Percentiles rank a stretch among this genome's conserved stretches.
These are phyloP conservation scores for Cerastis rubricosa DNA, from an alignment of 2,888 invertebrate species.

Conservation along the genomic window DNA sequence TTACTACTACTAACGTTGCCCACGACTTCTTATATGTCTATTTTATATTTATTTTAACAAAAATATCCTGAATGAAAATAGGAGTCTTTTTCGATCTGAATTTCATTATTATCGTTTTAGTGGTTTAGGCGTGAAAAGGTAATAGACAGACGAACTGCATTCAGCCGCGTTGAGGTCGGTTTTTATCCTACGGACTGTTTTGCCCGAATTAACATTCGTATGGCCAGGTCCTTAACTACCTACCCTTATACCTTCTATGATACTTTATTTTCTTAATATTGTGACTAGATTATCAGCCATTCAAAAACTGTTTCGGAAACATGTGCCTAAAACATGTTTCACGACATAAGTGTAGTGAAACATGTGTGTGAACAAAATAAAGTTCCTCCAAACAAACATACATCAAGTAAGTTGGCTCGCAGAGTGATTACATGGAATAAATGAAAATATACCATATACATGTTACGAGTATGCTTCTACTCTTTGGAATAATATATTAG, in stretches of 20 bases:
- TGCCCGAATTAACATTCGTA: neutral
- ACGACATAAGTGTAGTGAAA: neutral
- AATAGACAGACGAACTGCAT: neutral
- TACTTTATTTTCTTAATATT: neutral
- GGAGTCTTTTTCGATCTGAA: neutral
- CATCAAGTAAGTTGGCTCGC: slow-evolving; percentile 36
- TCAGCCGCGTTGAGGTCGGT: neutral
- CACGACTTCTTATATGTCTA: no score
- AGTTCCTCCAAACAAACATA: slow-evolving; percentile 42
- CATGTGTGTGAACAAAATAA: slow-evolving; percentile 12
- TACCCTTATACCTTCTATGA: no score
- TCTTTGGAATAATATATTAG: slow-evolving; percentile 47
- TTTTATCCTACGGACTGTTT: neutral
- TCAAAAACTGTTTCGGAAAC: neutral
- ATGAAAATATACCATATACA: slow-evolving; percentile 45
- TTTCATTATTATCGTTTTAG: neutral
- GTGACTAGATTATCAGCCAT: neutral
- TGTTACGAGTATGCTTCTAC: neutral
- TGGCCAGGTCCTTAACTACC: neutral
- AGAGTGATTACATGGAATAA: slow-evolving; percentile 54
- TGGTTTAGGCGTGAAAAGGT: neutral
- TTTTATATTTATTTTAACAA: no score
- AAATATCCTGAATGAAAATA: no score
- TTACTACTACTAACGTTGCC: no score
- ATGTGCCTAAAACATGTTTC: neutral